A percentile compares a stretch with the other conserved stretches of the same genome.
Conservation (phyloP, 2,113 vertebrate genomes). For the Rhinolophus sinicus region DNA sequence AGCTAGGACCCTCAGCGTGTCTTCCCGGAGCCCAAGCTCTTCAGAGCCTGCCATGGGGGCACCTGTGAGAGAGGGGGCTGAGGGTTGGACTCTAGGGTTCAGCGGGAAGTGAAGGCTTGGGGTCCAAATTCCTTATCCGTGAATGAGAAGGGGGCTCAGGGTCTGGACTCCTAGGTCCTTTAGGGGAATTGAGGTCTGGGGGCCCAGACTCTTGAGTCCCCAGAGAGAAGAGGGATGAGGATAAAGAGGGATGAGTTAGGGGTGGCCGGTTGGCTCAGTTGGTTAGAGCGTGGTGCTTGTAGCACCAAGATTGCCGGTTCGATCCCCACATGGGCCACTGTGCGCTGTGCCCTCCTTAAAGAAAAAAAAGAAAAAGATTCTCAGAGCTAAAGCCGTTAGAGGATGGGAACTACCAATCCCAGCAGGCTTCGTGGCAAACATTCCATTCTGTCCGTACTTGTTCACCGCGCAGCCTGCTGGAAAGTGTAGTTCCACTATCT, state of each 20-base stretch:
- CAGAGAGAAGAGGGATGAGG: background rate
- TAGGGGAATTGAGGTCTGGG: background rate
- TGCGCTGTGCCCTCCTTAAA: too few species aligned
- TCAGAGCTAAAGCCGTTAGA: background rate
- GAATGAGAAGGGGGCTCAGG: background rate
- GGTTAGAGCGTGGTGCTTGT: too few species aligned
- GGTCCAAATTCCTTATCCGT: background rate
- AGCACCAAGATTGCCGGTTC: too few species aligned
- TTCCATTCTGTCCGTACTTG: background rate
- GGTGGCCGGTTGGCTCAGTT: too few species aligned
- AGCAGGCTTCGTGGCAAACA: background rate
- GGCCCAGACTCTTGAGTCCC: background rate
- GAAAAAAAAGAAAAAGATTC: background rate
- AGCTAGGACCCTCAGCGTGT: constrained; percentile 79
- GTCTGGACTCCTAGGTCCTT: background rate
- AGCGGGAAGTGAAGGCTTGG: background rate
- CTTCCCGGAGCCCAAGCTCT: constrained; percentile 70
- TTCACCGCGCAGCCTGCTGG: constrained; percentile 40
- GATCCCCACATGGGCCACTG: too few species aligned
- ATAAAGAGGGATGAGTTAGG: background rate
- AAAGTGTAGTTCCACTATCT: constrained; percentile 54
- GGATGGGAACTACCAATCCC: constrained; percentile 66
- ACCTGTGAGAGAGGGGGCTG: constrained; percentile 42
- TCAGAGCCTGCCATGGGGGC: constrained; percentile 73
- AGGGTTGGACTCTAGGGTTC: background rate